These are phyloP conservation scores for Erythrocercus mccallii DNA, from an alignment of 2,113 vertebrate genomes.

Conservation along the genomic window DNA sequence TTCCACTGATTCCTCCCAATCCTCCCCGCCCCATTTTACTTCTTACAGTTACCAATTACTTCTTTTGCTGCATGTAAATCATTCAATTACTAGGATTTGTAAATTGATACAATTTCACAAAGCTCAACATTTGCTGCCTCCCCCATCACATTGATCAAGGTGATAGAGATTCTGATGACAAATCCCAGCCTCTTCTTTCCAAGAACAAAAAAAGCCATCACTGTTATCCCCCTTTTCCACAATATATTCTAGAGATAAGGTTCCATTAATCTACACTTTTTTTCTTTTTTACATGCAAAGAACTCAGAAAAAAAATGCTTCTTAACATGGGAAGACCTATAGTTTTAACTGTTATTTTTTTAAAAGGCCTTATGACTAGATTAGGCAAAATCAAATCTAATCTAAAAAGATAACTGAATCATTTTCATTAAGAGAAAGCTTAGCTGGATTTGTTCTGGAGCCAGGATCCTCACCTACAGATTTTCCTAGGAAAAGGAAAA, in stretches of 20 bases:
- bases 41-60: background rate
- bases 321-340: background rate
- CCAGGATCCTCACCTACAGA: background rate
- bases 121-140: accelerated
- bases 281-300: background rate
- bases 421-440: background rate
- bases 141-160: background rate
- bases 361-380: background rate
- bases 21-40: background rate
- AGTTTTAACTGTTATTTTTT: background rate
- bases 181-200: background rate
- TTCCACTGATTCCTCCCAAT: accelerated
- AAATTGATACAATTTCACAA: background rate
- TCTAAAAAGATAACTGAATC: background rate
- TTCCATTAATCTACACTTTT: background rate
- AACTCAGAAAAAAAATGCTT: background rate
- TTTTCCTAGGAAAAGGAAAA: background rate
- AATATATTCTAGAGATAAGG: background rate
- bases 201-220: background rate
- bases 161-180: background rate
- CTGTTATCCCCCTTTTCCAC: too few relatives aligned
- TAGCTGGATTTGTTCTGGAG: background rate
- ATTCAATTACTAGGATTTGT: background rate
- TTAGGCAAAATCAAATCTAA: background rate
- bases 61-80: background rate